Evolutionary conservation across 2,113 vertebrate species (phyloP).

Genomic region (Lamprotornis superbus): DNA sequence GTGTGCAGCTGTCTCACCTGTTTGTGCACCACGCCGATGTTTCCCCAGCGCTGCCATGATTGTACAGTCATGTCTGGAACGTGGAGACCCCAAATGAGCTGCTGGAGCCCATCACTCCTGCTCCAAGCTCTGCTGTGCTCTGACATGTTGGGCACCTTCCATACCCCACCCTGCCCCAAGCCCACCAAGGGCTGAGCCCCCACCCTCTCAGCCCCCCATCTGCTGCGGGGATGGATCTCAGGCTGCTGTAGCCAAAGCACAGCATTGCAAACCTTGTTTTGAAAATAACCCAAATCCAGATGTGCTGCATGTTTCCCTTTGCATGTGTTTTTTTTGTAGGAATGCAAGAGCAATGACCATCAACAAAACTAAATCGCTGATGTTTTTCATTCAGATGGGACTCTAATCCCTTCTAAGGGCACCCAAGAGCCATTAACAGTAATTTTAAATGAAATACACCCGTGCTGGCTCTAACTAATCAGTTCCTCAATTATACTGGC

Average conservation of each 20-base stretch:
- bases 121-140: accelerated
- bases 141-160: accelerated
- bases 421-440: slow-evolving; percentile 37
- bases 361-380: neutral
- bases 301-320: neutral
- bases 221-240: neutral
- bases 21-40: accelerated
- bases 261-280: neutral
- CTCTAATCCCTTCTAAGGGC: slow-evolving; percentile 35
- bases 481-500: slow-evolving; percentile 55
- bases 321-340: neutral
- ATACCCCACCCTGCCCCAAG: accelerated
- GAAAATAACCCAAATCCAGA: neutral
- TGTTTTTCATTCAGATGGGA: neutral
- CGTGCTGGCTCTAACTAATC: slow-evolving; percentile 35
- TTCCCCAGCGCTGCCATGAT: neutral
- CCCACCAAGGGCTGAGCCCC: neutral
- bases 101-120: neutral
- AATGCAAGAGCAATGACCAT: neutral
- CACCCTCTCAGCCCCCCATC: no score
- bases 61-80: accelerated
- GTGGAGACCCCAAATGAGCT: accelerated
- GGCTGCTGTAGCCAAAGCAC: neutral
- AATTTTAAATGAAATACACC: slow-evolving; percentile 55
- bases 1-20: accelerated